These are phyloP conservation scores for Drosophila fungiperda DNA, from an alignment of 2,888 invertebrate genomes.

Conservation along the genomic window DNA sequence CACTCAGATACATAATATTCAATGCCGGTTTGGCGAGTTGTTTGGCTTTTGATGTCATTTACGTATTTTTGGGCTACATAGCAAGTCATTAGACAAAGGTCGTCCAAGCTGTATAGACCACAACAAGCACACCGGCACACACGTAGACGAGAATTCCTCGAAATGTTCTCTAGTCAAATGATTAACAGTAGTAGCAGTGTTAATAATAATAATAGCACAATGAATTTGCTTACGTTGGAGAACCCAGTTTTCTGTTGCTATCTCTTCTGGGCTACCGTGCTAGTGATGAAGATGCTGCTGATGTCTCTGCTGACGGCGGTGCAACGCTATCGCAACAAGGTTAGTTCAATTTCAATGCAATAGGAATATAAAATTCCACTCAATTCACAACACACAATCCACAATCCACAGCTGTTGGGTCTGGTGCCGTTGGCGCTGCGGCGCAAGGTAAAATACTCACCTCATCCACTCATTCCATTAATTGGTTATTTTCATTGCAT, in stretches of 20 bases:
- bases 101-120: slow-evolving; percentile 24
- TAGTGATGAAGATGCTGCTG: slow-evolving; percentile 85
- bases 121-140: not conserved
- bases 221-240: slow-evolving; percentile 73
- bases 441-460: slow-evolving; percentile 65
- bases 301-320: slow-evolving; percentile 85
- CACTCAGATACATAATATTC: slow-evolving; percentile 2
- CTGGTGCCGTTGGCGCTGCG: slow-evolving; percentile 65
- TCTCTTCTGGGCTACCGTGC: slow-evolving; percentile 84
- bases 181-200: slow-evolving; percentile 2
- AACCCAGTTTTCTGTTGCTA: slow-evolving; percentile 85
- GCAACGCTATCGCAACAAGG: slow-evolving; percentile 84
- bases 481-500: not conserved
- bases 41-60: not conserved
- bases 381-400: slow-evolving; percentile 9
- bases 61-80: not conserved
- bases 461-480: slow-evolving; percentile 3
- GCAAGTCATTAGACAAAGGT: slow-evolving; percentile 31
- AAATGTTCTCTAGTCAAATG: slow-evolving; percentile 18
- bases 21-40: slow-evolving; percentile 67
- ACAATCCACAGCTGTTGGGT: slow-evolving; percentile 69
- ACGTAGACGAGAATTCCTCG: not conserved
- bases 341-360: slow-evolving; percentile 48
- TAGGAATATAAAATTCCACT: not conserved
- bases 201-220: not conserved